phyloP scores from a whole-genome alignment of 1,140 invertebrate genomes.

The Agraylea sexmaculata region DNA sequence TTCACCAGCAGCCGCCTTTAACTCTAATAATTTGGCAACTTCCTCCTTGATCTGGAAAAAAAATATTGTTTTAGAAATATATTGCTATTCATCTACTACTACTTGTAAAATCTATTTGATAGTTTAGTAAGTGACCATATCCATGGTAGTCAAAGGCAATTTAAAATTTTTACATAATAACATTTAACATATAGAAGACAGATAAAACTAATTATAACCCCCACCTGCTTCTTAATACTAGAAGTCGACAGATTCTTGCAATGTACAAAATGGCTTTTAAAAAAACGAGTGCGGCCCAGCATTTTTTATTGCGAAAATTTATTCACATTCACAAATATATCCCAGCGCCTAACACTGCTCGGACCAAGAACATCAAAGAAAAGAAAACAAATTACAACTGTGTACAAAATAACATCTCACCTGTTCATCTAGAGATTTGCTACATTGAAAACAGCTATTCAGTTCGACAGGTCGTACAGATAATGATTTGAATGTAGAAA shows the following conservation, averaged over 20 bases:
- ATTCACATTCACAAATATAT: slow-evolving; percentile 11
- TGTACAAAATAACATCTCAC: slow-evolving; percentile 25
- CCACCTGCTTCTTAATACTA: no score
- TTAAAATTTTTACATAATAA: no score
- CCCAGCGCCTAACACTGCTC: slow-evolving; percentile 2
- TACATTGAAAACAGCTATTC: slow-evolving; percentile 23
- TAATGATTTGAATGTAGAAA: slow-evolving; percentile 28
- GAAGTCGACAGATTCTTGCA: background rate
- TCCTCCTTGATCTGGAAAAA: slow-evolving; percentile 61
- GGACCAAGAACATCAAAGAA: no score
- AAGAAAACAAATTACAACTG: slow-evolving; percentile 12
- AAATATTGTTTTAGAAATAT: no score
- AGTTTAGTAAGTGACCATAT: no score
- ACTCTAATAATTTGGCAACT: slow-evolving; percentile 64
- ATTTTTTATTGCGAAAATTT: slow-evolving; percentile 29
- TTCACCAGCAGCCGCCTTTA: slow-evolving; percentile 62
- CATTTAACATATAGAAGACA: no score
- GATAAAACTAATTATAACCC: no score
- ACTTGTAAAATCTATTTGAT: background rate
- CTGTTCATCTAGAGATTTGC: slow-evolving; percentile 28
- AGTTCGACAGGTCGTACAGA: slow-evolving; percentile 22
- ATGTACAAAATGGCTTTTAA: background rate
- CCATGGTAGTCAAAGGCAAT: no score
- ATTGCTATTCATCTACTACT: slow-evolving; percentile 2
- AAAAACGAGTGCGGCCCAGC: slow-evolving; percentile 11